phyloP scores from a whole-genome alignment of 2,113 vertebrate species.

The Oncorhynchus mykiss region DNA sequence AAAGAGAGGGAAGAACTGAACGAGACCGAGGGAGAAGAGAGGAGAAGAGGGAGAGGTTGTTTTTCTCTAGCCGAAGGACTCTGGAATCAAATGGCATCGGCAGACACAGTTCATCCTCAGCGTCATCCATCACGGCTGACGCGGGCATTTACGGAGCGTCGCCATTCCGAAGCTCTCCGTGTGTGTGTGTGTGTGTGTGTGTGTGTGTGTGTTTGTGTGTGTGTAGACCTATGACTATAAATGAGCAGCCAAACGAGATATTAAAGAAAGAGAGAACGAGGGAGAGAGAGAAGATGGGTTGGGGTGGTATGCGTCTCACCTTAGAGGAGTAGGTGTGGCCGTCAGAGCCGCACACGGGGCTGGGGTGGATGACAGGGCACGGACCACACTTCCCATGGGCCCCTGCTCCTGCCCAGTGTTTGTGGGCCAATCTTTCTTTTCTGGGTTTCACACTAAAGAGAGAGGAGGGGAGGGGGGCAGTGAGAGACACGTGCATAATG shows the following conservation, averaged over 20 bases:
- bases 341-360: constrained; percentile 80
- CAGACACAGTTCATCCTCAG: constrained; percentile 54
- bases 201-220: neutral
- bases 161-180: neutral
- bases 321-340: constrained; percentile 84
- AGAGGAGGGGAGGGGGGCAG: neutral
- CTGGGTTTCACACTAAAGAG: constrained; percentile 69
- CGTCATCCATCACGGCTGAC: constrained; percentile 53
- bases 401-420: constrained; percentile 76
- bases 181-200: neutral
- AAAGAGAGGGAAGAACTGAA: neutral
- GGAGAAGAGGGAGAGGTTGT: constrained; percentile 12
- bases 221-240: no score
- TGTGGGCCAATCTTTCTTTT: constrained; percentile 75
- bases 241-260: no score
- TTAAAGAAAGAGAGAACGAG: neutral
- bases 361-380: constrained; percentile 68
- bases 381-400: constrained; percentile 82
- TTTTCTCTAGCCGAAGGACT: constrained; percentile 22
- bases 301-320: constrained; percentile 63
- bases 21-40: neutral
- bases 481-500: neutral
- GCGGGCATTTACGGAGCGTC: constrained; percentile 24
- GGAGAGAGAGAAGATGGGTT: neutral
- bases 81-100: constrained; percentile 38